Evolutionary conservation across 2,113 vertebrate species (phyloP), one percentile per base, ranked within the genome.

Genomic region (Phyllostomus hastatus): DNA sequence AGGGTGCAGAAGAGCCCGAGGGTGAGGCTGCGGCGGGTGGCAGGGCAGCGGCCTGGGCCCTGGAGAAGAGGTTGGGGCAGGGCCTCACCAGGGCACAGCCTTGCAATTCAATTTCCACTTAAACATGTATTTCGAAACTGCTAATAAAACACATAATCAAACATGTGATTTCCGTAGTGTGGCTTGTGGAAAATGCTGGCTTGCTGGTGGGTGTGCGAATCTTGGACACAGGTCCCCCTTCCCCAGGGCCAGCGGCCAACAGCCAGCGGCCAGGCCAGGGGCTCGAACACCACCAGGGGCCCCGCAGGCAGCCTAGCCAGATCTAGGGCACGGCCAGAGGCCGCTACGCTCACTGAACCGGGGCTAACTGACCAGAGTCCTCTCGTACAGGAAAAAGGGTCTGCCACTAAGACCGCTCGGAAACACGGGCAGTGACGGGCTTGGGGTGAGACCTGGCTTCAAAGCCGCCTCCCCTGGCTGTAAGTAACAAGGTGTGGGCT

Each of bases 1-100:
- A 41, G 46, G 14, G 57, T 17, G 0, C 1, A 38, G 72, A 41
- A 3, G 19, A 33, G 43, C 17, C 10, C 0, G 4, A 5, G 52
- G n/a, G 16, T 15, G 33, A 43, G 78, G 33, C 35, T 2, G 38
- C 5, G 1, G 31, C 4, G 4, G 41, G 26, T 0, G 48, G 35
- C 14, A 66, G 8, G 28, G 41, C 83, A 26, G 24, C 1, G 3
- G 69, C 48, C 46, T 57, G 46, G 3, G 20, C 4, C 2, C n/a
- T 14, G 10, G 24, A 26, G 38, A 80, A 64, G 24, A 17, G 57
- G 10, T 31, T 16, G 5, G 22, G 41, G 48, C 31, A 52, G 69
- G 19, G 67, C 17, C 5, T 24, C 43, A n/a, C 46, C 0, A 0
- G 5, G 54, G 11, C 7, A 24, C 15, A 15, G 70, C 19, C 50